Conservation (phyloP, 2,797 vertebrate genomes). For the Urocyon cinereoargenteus region DNA sequence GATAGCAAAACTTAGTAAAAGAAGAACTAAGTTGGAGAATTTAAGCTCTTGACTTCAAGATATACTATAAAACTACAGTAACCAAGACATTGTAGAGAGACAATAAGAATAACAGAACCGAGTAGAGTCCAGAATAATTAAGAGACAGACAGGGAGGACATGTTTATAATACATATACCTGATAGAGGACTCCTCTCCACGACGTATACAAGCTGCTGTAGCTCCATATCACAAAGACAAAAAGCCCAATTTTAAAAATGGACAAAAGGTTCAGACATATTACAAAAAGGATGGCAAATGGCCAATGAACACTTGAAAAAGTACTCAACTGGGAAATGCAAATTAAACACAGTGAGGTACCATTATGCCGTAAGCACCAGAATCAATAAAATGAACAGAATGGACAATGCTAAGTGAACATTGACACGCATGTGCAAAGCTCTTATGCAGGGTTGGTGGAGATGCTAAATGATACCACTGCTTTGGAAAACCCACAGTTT, state of each 20-base stretch:
- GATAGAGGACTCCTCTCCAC: not conserved
- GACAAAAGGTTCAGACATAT: not conserved
- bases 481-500: not conserved
- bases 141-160: rapidly evolving
- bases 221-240: not conserved
- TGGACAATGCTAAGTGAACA: rapidly evolving
- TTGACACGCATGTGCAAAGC: rapidly evolving
- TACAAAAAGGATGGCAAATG: not conserved
- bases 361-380: rapidly evolving
- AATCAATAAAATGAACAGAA: rapidly evolving
- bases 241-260: not conserved
- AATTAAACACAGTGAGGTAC: rapidly evolving
- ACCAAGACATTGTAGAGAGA: not conserved
- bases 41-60: not conserved
- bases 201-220: rapidly evolving
- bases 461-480: not conserved
- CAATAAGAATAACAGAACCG: not conserved
- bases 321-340: not conserved
- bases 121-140: not conserved
- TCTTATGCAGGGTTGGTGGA: rapidly evolving
- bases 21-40: not conserved
- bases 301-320: not conserved
- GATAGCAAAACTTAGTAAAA: not conserved
- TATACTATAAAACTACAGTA: rapidly evolving
- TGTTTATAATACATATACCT: rapidly evolving